phyloP scores from a whole-genome alignment of 1,140 invertebrate species.

The Holcopasites calliopsidis region DNA sequence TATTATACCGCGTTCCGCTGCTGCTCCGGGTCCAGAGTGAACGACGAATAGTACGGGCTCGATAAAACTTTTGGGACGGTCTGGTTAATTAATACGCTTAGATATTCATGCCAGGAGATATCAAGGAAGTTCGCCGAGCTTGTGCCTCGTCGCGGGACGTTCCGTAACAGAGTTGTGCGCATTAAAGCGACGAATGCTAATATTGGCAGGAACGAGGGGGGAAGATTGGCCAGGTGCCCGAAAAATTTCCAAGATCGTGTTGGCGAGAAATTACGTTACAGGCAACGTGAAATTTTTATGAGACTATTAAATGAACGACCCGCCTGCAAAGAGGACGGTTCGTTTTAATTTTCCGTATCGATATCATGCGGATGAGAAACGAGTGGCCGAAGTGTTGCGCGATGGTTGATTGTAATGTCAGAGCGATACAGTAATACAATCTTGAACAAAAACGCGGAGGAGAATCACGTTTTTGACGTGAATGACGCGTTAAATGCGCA shows the following conservation, averaged over 20 bases:
- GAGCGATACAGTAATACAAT: not conserved
- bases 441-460: not conserved
- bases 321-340: not conserved
- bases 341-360: not conserved
- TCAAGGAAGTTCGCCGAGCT: constrained; percentile 31
- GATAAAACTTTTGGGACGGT: constrained; percentile 20
- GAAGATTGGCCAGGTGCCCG: constrained; percentile 20
- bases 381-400: no score
- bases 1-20: constrained; percentile 6
- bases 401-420: not conserved
- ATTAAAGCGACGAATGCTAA: constrained; percentile 7
- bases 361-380: no score
- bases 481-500: not conserved
- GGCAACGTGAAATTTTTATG: not conserved
- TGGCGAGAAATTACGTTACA: not conserved
- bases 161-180: not conserved
- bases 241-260: constrained; percentile 6
- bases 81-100: constrained; percentile 46
- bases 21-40: constrained; percentile 1
- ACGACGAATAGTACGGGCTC: not conserved
- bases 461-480: not conserved
- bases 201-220: not conserved
- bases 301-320: not conserved
- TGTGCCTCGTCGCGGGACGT: constrained; percentile 8
- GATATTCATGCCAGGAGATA: constrained; percentile 41